phyloP scores from a whole-genome alignment of 2,888 invertebrate genomes.

The Agrochola litura region DNA sequence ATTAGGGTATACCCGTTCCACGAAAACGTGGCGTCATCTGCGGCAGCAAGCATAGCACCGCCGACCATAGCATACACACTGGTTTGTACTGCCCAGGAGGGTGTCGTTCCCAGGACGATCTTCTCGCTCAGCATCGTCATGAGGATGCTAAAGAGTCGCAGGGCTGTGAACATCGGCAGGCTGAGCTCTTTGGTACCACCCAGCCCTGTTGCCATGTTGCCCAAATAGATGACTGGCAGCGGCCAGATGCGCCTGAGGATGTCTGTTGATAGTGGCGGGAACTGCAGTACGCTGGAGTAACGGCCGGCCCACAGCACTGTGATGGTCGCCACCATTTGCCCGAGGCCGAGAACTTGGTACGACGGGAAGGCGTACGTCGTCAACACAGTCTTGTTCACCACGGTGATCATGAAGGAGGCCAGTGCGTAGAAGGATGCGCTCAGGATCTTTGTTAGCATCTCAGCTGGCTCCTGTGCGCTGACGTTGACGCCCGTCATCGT shows the following conservation, averaged over 20 bases:
- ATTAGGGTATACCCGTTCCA: constrained; percentile 97
- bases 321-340: constrained; percentile 97
- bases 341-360: constrained; percentile 96
- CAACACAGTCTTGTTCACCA: constrained; percentile 98
- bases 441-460: constrained; percentile 89
- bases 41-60: constrained; percentile 97
- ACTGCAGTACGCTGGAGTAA: constrained; percentile 93
- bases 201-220: constrained; percentile 99
- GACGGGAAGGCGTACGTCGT: constrained; percentile 98
- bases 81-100: constrained; percentile 95
- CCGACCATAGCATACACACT: constrained; percentile 99
- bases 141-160: constrained; percentile 98
- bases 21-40: constrained; percentile 98
- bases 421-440: constrained; percentile 97
- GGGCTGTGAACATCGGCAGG: constrained; percentile 99
- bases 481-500: constrained; percentile 43
- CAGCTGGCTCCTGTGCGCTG: constrained; percentile 78
- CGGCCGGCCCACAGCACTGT: constrained; percentile 94
- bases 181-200: constrained; percentile 99
- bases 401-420: constrained; percentile 98
- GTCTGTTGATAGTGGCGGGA: constrained; percentile 92
- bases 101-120: constrained; percentile 94
- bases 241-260: constrained; percentile 97
- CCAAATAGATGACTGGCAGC: constrained; percentile 97
- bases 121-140: constrained; percentile 99